Evolutionary conservation across 2,888 invertebrate species (phyloP).

Genomic region (Leptopterna dolabrata): DNA sequence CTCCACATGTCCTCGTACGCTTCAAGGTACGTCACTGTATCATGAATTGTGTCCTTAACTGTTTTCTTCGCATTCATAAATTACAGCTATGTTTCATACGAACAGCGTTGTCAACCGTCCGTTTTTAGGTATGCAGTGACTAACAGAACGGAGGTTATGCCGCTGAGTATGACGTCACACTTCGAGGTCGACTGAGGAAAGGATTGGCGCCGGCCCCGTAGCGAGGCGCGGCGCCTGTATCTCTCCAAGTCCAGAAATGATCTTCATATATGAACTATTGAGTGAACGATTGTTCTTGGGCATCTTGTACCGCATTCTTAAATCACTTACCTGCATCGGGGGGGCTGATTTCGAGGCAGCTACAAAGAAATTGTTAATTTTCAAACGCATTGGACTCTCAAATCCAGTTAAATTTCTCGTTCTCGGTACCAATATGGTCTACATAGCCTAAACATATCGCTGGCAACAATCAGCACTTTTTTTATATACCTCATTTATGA

Average conservation of each 20-base stretch:
- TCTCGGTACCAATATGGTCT: too few species aligned
- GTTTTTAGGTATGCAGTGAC: constrained; percentile 48
- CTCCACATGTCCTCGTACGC: constrained; percentile 57
- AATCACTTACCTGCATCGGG: too few species aligned
- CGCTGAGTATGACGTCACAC: constrained; percentile 56
- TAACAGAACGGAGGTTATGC: constrained; percentile 59
- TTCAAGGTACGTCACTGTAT: constrained; percentile 41
- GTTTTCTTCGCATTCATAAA: not conserved
- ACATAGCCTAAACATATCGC: too few species aligned
- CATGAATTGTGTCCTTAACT: too few species aligned
- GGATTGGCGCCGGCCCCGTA: constrained; percentile 35
- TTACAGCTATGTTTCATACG: not conserved
- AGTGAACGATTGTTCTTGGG: not conserved
- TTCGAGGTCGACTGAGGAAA: constrained; percentile 56
- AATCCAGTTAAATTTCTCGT: too few species aligned
- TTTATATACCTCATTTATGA: too few species aligned
- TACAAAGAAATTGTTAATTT: too few species aligned
- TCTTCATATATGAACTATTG: not conserved
- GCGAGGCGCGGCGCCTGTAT: constrained; percentile 30
- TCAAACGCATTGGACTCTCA: too few species aligned
- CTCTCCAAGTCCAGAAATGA: constrained; percentile 19
- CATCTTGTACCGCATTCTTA: too few species aligned
- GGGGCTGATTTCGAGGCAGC: too few species aligned
- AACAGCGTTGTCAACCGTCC: not conserved
- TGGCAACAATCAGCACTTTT: too few species aligned